Evolutionary conservation across 2,797 vertebrate species (phyloP), one percentile per base, ranked within the genome.

Genomic region (Silurus lanzhouensis): DNA sequence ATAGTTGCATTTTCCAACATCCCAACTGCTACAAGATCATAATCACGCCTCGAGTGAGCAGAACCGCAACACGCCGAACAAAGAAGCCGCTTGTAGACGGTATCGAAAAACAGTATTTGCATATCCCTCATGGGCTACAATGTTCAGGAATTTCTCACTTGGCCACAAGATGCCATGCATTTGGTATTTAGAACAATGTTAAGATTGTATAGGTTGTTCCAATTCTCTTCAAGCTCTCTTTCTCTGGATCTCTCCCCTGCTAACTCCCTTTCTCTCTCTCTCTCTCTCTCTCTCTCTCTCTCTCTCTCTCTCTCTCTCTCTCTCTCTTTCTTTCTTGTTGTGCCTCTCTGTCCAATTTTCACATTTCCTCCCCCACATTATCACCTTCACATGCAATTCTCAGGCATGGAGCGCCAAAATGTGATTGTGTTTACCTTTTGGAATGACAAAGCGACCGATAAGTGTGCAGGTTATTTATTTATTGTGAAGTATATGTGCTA

Each of bases 271-370:
- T 15, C 57, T 15, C 58, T 17, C 58, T 17, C 57, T 15, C 57
- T 60, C 14, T 15, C 57, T 15, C 57, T 31, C 31, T 31, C 31
- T 31, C 31, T 31, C 31, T 31, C 31, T 22, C 71, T 52, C 71
- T 71, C 14, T 57, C 55, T 57, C 55, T 38, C 75, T 77, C 52
- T 58, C 52, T 31, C 55, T 58, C 74, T 76, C 55, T 77, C 55
- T 76, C 74, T 57, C 25, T 58, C 8, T 83, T 63, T 74, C 75
- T 72, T 60, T 20, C 64, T 84, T 63, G 19, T 86, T 84, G 67
- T 84, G 31, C 81, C 80, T 88, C 80, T 83, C 84, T 81, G 74
- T 86, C 82, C 66, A 89, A 89, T 88, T 87, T 82, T 86, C 86
- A 87, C 86, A 83, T 85, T 72, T 78, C 68, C 81, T 86, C 88